phyloP scores from a whole-genome alignment of 2,113 vertebrate genomes.

The Tupaia chinensis region DNA sequence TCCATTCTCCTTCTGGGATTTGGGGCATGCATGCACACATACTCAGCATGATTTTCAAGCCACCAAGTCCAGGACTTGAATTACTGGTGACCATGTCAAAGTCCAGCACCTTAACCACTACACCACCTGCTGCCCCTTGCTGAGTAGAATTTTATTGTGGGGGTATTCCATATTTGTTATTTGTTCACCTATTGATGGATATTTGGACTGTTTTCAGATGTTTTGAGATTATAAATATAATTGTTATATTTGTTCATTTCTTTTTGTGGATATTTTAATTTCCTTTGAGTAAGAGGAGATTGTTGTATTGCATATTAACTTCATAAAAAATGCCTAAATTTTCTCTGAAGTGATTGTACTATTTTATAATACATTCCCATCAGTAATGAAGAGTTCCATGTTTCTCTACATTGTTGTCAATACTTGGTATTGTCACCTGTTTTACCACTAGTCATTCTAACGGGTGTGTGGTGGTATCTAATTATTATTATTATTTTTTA shows the following conservation, averaged over 20 bases:
- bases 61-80: too few relatives aligned
- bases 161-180: neutral
- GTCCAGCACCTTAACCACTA: too few relatives aligned
- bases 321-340: slow-evolving; percentile 10
- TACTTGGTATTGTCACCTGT: neutral
- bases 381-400: neutral
- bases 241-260: neutral
- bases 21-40: too few relatives aligned
- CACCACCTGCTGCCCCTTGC: neutral
- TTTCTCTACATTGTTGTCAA: neutral
- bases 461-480: neutral
- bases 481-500: too few relatives aligned
- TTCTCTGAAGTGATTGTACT: neutral
- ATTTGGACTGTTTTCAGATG: neutral
- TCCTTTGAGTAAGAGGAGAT: neutral
- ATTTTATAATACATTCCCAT: neutral
- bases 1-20: too few relatives aligned
- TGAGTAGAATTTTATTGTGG: neutral
- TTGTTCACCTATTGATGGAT: neutral
- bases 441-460: neutral
- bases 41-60: too few relatives aligned
- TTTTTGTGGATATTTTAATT: slow-evolving; percentile 38
- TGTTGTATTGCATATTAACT: neutral
- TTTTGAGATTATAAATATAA: slow-evolving; percentile 36
- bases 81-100: too few relatives aligned